A percentile compares a stretch with the other conserved stretches of the same genome.
Conservation (phyloP, 2,888 invertebrate genomes). For the Cheiracanthium punctorium region DNA sequence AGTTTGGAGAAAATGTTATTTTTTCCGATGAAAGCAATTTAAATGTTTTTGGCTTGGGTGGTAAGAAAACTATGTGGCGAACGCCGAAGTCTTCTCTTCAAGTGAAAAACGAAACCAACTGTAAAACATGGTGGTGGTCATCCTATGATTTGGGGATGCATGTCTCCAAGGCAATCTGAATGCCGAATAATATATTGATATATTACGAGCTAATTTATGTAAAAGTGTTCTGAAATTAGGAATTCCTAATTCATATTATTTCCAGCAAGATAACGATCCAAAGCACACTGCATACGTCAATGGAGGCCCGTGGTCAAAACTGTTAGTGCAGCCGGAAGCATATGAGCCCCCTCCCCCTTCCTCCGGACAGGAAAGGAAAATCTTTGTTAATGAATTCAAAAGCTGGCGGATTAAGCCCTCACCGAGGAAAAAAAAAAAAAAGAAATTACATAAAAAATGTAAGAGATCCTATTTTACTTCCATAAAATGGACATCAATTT, state of each 20-base stretch:
- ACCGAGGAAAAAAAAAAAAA: too few species aligned
- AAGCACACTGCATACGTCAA: constrained; percentile 48
- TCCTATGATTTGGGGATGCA: constrained; percentile 70
- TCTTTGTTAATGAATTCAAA: too few species aligned
- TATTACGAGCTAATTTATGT: constrained; percentile 50
- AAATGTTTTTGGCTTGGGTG: constrained; percentile 3
- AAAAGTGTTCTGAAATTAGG: constrained; percentile 34
- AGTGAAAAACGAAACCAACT: constrained; percentile 21
- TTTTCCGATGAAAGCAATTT: constrained; percentile 50
- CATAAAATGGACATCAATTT: too few species aligned
- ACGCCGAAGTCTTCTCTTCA: constrained; percentile 20
- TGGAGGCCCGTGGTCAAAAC: too few species aligned
- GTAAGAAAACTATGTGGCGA: constrained; percentile 35
- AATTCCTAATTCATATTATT: constrained; percentile 27
- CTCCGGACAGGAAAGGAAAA: too few species aligned
- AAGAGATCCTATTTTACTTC: too few species aligned
- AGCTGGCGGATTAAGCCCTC: too few species aligned
- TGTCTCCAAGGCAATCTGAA: constrained; percentile 56
- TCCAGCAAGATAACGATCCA: constrained; percentile 68
- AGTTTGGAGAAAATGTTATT: neutral
- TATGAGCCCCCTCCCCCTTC: too few species aligned
- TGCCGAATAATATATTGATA: constrained; percentile 19
- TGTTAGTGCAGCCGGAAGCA: too few species aligned
- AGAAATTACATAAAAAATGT: too few species aligned
- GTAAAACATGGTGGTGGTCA: constrained; percentile 69